Conservation (phyloP, 2,888 invertebrate genomes). For the Hartigia nigra region DNA sequence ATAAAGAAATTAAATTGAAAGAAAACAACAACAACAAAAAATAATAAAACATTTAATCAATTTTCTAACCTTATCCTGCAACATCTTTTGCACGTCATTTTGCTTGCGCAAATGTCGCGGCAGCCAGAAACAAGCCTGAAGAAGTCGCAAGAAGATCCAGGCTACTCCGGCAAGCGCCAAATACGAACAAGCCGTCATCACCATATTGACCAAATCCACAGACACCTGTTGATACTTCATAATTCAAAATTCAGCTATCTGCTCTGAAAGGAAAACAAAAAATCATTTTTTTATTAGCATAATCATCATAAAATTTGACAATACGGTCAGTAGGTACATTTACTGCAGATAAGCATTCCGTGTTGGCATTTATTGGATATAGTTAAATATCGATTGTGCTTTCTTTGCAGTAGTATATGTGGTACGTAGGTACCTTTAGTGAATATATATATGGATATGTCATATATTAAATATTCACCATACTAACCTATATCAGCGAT, state of each 20-base stretch:
- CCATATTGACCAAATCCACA: conserved; percentile 77
- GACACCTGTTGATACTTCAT: conserved; percentile 78
- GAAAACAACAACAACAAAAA: not conserved
- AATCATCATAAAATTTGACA: not conserved
- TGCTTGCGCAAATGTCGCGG: conserved; percentile 72
- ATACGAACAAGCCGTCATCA: conserved; percentile 73
- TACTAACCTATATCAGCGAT: not conserved
- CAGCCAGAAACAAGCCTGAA: conserved; percentile 75
- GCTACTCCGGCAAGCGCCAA: conserved; percentile 72
- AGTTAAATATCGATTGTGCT: not conserved
- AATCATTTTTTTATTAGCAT: too few relatives aligned
- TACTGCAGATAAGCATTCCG: not conserved
- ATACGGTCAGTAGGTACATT: not conserved
- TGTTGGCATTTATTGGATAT: not conserved
- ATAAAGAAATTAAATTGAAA: not conserved
- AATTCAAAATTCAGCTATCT: conserved; percentile 3
- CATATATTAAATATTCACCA: not conserved
- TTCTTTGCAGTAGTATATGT: not conserved
- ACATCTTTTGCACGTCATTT: conserved; percentile 68
- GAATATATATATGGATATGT: not conserved
- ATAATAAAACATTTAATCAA: not conserved
- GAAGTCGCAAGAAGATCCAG: conserved; percentile 75
- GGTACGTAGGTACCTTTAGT: not conserved
- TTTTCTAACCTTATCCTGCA: conserved; percentile 68
- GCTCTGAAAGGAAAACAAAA: not conserved